These are phyloP conservation scores for Bagarius yarrelli DNA, from an alignment of 2,113 vertebrate genomes.

Conservation along the genomic window DNA sequence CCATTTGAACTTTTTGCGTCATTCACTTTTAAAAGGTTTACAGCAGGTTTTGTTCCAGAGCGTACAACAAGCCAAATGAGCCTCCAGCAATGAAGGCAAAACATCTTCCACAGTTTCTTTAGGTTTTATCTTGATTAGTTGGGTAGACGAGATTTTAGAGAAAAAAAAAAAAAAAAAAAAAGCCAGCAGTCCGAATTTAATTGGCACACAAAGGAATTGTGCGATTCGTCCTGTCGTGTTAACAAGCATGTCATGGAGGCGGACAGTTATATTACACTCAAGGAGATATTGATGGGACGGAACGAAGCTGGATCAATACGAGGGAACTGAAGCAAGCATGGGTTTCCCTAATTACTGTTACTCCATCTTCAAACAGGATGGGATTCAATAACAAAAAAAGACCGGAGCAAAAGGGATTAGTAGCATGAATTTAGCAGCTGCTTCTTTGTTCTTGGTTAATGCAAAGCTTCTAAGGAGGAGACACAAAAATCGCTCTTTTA, in stretches of 20 bases:
- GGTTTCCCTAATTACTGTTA: background rate
- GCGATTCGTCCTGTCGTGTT: constrained; percentile 27
- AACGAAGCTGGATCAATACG: constrained; percentile 5
- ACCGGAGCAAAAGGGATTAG: background rate
- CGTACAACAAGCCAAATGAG: constrained; percentile 43
- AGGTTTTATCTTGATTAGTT: constrained; percentile 20
- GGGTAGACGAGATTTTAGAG: background rate
- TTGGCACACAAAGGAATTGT: constrained; percentile 35
- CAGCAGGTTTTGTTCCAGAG: too few species aligned
- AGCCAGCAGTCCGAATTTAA: constrained; percentile 38
- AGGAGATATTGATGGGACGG: constrained; percentile 31
- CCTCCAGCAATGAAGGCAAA: background rate
- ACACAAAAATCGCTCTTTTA: background rate
- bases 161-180: background rate
- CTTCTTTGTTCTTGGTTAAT: background rate
- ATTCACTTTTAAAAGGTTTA: too few species aligned
- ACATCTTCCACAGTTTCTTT: background rate
- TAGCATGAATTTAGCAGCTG: background rate
- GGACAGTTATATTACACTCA: constrained; percentile 29
- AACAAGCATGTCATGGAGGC: constrained; percentile 27
- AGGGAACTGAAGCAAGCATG: constrained; percentile 1
- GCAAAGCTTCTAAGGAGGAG: background rate
- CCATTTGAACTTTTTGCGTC: too few species aligned
- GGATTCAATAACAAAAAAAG: background rate
- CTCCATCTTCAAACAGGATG: too few species aligned